A percentile compares a stretch with the other conserved stretches of the same genome.
phyloP scores from a whole-genome alignment of 1,140 invertebrate species.

The Zaprionus gabonicus region DNA sequence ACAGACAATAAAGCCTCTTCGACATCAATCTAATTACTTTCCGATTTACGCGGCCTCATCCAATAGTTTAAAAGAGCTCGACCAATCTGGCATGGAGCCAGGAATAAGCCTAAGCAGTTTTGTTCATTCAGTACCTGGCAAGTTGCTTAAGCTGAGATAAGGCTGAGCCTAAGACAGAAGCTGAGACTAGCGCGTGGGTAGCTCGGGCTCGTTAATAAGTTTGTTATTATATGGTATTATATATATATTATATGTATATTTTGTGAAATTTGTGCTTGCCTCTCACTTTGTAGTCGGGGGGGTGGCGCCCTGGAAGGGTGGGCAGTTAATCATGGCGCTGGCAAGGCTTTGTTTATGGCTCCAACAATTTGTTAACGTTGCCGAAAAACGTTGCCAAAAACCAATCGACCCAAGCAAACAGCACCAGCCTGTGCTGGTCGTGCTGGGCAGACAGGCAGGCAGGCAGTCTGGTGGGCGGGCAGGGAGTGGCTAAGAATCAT shows the following conservation, averaged over 20 bases:
- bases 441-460: background rate
- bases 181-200: background rate
- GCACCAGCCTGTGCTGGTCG: background rate
- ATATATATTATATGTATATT: constrained; percentile 14
- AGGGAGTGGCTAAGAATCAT: constrained; percentile 6
- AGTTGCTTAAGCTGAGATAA: background rate
- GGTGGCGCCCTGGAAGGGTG: background rate
- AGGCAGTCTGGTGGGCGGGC: background rate
- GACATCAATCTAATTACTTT: background rate
- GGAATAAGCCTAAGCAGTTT: constrained; percentile 6
- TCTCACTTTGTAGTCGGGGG: background rate
- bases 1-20: background rate
- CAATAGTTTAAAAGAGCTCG: background rate
- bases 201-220: constrained; percentile 24
- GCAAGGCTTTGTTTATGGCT: constrained; percentile 38
- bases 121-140: constrained; percentile 1
- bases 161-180: background rate
- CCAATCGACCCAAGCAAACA: constrained; percentile 48
- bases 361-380: constrained; percentile 59
- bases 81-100: background rate
- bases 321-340: constrained; percentile 40
- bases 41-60: background rate
- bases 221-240: constrained; percentile 35
- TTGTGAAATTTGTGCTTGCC: constrained; percentile 24
- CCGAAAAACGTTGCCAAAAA: constrained; percentile 27